Evolutionary conservation across 1,140 invertebrate genomes (phyloP).

Genomic region (Lasaia peninsularis): DNA sequence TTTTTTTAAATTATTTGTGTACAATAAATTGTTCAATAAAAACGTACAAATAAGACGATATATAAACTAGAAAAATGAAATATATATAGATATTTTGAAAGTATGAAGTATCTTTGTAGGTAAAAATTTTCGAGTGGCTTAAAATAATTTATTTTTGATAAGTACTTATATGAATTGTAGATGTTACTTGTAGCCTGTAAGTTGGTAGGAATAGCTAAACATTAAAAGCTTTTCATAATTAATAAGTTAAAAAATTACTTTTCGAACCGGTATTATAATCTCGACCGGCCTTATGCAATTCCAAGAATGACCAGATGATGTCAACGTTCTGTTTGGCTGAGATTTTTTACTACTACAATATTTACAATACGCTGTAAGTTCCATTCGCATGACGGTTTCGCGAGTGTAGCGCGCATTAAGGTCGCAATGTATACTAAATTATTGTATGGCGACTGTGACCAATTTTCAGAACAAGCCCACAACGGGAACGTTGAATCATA

Average conservation of each 20-base stretch:
- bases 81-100: no score
- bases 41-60: no score
- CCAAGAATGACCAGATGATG: slow-evolving; percentile 37
- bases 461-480: slow-evolving; percentile 4
- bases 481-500: slow-evolving; percentile 27
- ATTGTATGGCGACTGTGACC: slow-evolving; percentile 12
- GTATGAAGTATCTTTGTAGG: no score
- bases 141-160: no score
- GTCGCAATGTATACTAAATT: slow-evolving; percentile 31
- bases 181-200: no score
- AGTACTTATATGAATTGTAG: no score
- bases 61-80: no score
- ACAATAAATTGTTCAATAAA: no score
- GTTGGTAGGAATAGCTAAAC: no score
- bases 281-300: slow-evolving; percentile 23
- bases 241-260: background rate
- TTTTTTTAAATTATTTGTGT: no score
- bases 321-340: slow-evolving; percentile 27
- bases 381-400: background rate
- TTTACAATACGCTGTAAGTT: slow-evolving; percentile 33
- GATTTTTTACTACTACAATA: slow-evolving; percentile 20
- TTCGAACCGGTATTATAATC: slow-evolving; percentile 16
- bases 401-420: background rate
- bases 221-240: no score
- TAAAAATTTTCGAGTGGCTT: no score